phyloP scores from a whole-genome alignment of 2,888 invertebrate genomes.

The Mythimna lalbum region DNA sequence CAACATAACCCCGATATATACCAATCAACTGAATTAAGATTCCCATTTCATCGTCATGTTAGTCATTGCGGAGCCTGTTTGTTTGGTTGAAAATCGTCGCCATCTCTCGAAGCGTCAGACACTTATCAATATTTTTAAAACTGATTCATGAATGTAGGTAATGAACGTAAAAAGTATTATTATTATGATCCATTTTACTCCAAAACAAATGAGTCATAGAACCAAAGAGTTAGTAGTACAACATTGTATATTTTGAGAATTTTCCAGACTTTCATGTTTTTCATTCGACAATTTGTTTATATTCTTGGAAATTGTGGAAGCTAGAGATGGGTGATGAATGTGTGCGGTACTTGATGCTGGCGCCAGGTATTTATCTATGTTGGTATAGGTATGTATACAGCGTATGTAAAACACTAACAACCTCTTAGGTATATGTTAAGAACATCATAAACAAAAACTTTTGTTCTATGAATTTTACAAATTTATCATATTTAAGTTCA shows the following conservation, averaged over 20 bases:
- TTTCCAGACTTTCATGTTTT: constrained; percentile 33
- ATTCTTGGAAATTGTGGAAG: constrained; percentile 31
- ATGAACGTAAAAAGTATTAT: constrained; percentile 4
- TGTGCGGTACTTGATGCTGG: constrained; percentile 2
- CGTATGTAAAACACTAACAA: too few relatives aligned
- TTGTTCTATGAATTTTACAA: too few relatives aligned
- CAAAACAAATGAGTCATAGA: constrained; percentile 41
- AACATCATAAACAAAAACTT: too few relatives aligned
- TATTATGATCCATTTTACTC: constrained; percentile 15
- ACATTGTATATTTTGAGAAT: constrained; percentile 30
- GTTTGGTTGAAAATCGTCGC: too few relatives aligned
- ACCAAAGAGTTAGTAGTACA: constrained; percentile 38
- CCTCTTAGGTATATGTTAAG: too few relatives aligned
- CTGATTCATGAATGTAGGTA: constrained; percentile 9
- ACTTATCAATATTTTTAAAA: background rate
- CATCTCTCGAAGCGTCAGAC: too few relatives aligned
- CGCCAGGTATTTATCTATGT: constrained; percentile 3
- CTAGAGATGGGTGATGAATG: constrained; percentile 18
- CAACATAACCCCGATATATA: too few relatives aligned
- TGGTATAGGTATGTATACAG: too few relatives aligned
- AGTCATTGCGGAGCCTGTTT: too few relatives aligned
- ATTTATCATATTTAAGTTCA: too few relatives aligned
- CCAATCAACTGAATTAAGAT: too few relatives aligned
- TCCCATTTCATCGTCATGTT: too few relatives aligned
- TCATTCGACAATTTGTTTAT: constrained; percentile 32